A percentile compares a stretch with the other conserved stretches of the same genome.
Conservation (phyloP, 2,113 vertebrate species). For the Polypterus bichir region DNA sequence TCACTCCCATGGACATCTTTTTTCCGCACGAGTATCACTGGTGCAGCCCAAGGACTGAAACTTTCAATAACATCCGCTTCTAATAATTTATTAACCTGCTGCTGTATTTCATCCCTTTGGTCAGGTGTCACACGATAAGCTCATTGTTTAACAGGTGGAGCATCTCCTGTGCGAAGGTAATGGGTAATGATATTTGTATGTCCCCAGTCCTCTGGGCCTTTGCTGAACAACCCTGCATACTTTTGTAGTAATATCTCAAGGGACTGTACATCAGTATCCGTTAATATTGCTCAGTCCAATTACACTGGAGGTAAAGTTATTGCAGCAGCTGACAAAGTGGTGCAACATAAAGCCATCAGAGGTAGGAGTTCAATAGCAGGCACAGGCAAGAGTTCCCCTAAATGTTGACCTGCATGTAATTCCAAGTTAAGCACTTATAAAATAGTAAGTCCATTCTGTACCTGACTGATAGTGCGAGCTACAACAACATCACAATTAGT, state of each 20-base stretch:
- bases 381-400: background rate
- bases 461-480: background rate
- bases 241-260: background rate
- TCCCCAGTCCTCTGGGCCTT: background rate
- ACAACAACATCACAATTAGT: background rate
- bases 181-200: background rate
- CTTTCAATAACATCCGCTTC: background rate
- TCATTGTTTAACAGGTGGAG: background rate
- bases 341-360: background rate
- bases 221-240: background rate
- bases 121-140: background rate
- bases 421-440: background rate
- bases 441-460: background rate
- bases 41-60: conserved; percentile 1
- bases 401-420: background rate
- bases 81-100: background rate
- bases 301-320: background rate
- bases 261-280: no score
- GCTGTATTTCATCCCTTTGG: background rate
- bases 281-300: no score
- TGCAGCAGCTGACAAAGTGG: background rate
- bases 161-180: background rate
- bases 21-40: background rate
- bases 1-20: background rate
- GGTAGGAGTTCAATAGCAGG: background rate